Evolutionary conservation across 1,140 invertebrate species (phyloP), one percentile per base, ranked within the genome.

Genomic region (Heterodera carotae): DNA sequence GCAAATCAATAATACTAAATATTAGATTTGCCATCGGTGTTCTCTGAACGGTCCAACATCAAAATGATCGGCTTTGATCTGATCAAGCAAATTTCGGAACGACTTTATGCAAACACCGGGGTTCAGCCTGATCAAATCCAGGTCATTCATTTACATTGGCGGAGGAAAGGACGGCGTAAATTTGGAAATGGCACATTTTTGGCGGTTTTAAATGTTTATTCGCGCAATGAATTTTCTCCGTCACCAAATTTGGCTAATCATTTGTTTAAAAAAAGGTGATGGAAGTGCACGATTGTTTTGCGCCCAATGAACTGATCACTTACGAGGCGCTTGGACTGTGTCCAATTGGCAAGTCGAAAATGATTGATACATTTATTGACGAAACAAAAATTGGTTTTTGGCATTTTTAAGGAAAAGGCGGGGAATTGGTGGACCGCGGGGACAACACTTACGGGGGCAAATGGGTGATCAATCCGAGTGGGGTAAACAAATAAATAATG

Each of bases 281-380:
- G n/a, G 97, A 99, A 88, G 90, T 98, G n/a, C 97, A 99, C 85
- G 97, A 99, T 88, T 99, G 97, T 89, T 99, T 99, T 89, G 96
- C 96, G 6, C 92, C 94, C 7, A 99, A 99, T 89, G 97, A 99
- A 86, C 89, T 99, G 36, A 93, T 99, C 8, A 97, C 95, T 3
- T 99, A 99, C 85, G 96, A 99, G 90, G 95, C 95, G 2, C 90
- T 99, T 25, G 95, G 96, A 29, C 89, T 99, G 0, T 99, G 97
- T 89, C 91, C 91, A 6, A 91, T 92, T 79, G 97, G 77, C 72
- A 64, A 75, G n/a, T 73, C 70, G 8, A 69, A 69, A n/a, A 18
- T 27, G 2, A 12, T 5, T 34, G 15, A 5, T 5, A 68, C 33
- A 1, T n/a, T 15, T 15, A 5, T 66, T 6, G 12, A 66, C 12